phyloP scores from a whole-genome alignment of 2,888 invertebrate genomes.

The Tetragonisca angustula region DNA sequence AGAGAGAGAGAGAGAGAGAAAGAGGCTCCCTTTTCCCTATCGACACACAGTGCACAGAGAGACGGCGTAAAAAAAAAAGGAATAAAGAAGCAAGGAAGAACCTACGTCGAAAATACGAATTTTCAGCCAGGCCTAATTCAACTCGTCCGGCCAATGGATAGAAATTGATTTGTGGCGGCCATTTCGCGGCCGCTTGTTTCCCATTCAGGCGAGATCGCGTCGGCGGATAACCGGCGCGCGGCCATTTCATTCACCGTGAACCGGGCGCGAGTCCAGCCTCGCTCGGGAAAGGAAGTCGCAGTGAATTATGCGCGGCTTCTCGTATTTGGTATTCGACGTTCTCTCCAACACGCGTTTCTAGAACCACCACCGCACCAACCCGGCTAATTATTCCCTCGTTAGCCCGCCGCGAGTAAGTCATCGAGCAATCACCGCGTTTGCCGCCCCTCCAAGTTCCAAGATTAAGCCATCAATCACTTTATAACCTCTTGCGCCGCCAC shows the following conservation, averaged over 20 bases:
- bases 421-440: not conserved
- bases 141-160: not conserved
- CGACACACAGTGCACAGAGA: not conserved
- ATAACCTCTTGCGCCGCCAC: too few relatives aligned
- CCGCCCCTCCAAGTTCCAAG: not conserved
- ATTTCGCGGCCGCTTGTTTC: constrained; percentile 1
- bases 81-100: too few relatives aligned
- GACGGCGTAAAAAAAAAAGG: not conserved
- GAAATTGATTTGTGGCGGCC: constrained; percentile 7
- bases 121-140: not conserved
- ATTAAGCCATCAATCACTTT: not conserved
- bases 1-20: constrained; percentile 2
- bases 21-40: constrained; percentile 17
- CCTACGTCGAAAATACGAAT: not conserved
- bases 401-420: not conserved
- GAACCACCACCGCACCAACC: constrained; percentile 13
- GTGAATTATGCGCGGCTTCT: constrained; percentile 45
- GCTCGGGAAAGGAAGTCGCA: constrained; percentile 46
- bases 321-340: constrained; percentile 16
- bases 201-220: constrained; percentile 24
- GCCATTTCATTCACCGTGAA: constrained; percentile 32
- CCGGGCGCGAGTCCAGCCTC: not conserved
- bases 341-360: constrained; percentile 11
- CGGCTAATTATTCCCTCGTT: constrained; percentile 37
- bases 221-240: constrained; percentile 12